Evolutionary conservation across 2,888 invertebrate species (phyloP).

Genomic region (Zele albiditarsus): DNA sequence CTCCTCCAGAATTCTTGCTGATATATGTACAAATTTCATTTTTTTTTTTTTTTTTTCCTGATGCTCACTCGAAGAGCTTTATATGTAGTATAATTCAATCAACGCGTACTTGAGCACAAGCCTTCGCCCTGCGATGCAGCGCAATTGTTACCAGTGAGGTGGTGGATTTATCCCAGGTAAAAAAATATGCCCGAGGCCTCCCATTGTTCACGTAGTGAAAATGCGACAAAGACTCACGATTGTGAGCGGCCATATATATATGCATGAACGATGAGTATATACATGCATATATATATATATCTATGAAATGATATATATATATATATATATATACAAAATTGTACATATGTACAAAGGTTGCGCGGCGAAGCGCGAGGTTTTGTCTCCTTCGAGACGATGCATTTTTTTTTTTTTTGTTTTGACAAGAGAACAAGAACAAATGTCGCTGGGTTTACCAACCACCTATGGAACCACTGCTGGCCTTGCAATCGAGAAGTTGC

Average conservation of each 20-base stretch:
- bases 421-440: slow-evolving; percentile 45
- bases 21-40: slow-evolving; percentile 4
- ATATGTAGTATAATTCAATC: slow-evolving; percentile 4
- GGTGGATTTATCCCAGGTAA: not conserved
- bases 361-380: slow-evolving; percentile 36
- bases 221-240: slow-evolving; percentile 42
- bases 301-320: slow-evolving; percentile 47
- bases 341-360: slow-evolving; percentile 43
- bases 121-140: slow-evolving; percentile 1
- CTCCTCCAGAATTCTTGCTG: slow-evolving; percentile 2
- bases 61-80: slow-evolving; percentile 25
- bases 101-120: slow-evolving; percentile 5
- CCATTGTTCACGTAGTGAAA: slow-evolving; percentile 23
- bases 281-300: slow-evolving; percentile 26
- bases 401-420: slow-evolving; percentile 41
- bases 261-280: slow-evolving; percentile 28
- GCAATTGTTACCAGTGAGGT: slow-evolving; percentile 13
- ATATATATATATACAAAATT: slow-evolving; percentile 47
- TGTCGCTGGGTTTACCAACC: slow-evolving; percentile 65
- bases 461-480: slow-evolving; percentile 75
- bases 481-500: slow-evolving; percentile 92
- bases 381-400: slow-evolving; percentile 43
- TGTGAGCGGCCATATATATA: slow-evolving; percentile 36
- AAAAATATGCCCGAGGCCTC: not conserved
- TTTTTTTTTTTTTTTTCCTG: slow-evolving; percentile 1